Percentiles rank a stretch among this genome's conserved stretches.
Evolutionary conservation across 2,797 vertebrate species (phyloP).

Genomic region (Oceanodroma leucorhoa): DNA sequence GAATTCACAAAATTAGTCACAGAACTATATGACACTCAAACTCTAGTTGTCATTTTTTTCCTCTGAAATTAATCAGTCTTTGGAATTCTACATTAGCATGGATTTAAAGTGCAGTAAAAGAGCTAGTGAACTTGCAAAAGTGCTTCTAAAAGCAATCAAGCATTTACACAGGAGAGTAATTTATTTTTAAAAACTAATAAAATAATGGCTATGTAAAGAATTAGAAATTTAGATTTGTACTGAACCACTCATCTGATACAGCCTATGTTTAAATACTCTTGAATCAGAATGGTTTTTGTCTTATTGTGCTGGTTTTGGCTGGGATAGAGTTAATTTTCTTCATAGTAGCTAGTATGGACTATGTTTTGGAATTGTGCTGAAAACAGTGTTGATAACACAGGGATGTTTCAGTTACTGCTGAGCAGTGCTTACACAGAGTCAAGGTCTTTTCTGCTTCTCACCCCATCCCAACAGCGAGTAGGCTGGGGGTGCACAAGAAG

Average conservation of each 20-base stretch:
- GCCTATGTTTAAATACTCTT: background rate
- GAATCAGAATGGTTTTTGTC: background rate
- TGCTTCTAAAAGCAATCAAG: background rate
- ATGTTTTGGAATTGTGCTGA: background rate
- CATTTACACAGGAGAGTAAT: background rate
- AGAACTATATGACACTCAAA: background rate
- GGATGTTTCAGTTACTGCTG: background rate
- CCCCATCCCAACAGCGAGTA: background rate
- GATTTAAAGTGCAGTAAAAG: slow-evolving; percentile 31
- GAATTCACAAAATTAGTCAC: background rate
- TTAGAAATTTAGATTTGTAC: background rate
- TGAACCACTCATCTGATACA: background rate
- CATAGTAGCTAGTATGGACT: background rate
- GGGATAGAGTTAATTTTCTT: background rate
- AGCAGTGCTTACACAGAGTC: background rate
- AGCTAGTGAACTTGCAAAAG: background rate
- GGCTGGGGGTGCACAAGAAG: background rate
- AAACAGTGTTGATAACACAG: background rate
- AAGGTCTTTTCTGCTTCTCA: background rate
- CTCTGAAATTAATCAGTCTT: slow-evolving; percentile 17
- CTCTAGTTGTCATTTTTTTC: background rate
- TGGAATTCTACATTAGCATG: slow-evolving; percentile 2
- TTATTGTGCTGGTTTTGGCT: background rate
- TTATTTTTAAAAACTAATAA: background rate
- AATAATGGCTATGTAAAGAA: background rate